Base-by-base conservation (phyloP, 2,797 vertebrate species). In the Hephaestus fuliginosus region DNA sequence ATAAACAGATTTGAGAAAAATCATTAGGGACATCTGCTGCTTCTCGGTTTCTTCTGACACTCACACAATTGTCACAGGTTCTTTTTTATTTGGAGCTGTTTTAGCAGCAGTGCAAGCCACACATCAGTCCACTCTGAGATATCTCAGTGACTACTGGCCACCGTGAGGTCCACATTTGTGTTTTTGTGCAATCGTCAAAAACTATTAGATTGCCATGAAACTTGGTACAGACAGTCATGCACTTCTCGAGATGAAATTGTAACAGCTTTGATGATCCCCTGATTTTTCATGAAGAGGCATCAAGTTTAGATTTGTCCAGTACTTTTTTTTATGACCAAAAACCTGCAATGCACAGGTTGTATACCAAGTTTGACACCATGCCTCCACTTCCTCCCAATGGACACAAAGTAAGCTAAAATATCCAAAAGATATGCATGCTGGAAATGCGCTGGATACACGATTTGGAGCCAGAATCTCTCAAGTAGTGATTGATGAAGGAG, bases 11-110 rank as follows among this genome's bases (percentile, higher is more conserved):
- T 15, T 2, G 43, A 70, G 9, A 41, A 11, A 62, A 11, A 44
- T 65, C 58, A 14, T 53, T 5, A 1, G 28, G 18, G 20, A 67
- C 15, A 41, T 49, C 8, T 61, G 30, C 46, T 33, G 14, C 52
- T 41, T 43, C 49, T 55, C 25, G 58, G 18, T 55, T 69, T 57
- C 13, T 43, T 68, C 52, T 76, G 44, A 62, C 39, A 43, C 10
- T 41, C 43, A 7, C 36, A 36, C 15, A 3, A 20, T 7, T 58
- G 10, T 22, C 22, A 36, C 22, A 25, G 11, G 28, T 36, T 36
- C 14, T 7, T 55, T 10, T 11, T 22, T 18, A 43, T 60, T 10
- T 66, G 53, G 22, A 13, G 3, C 28, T 28, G 41, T 63, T 4
- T 7, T 2, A 43, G 15, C 5, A 6, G n/a, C 44, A 15, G 1